phyloP scores from a whole-genome alignment of 2,113 vertebrate species.

The Mesembrinibis cayennensis region DNA sequence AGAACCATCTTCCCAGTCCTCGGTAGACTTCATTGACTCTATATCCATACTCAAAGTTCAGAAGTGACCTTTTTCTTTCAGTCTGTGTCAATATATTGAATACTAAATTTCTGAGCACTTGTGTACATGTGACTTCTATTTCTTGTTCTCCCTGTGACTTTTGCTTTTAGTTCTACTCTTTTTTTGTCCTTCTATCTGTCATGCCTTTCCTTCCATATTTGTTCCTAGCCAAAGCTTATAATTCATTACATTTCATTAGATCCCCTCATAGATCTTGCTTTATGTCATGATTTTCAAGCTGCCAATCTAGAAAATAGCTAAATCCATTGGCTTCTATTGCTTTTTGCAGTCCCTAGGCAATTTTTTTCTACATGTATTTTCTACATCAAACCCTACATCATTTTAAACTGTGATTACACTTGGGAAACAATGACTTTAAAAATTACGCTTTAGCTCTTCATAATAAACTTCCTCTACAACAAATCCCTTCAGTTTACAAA shows the following conservation, averaged over 20 bases:
- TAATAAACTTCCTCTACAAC: background rate
- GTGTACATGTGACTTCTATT: background rate
- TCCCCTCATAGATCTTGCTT: background rate
- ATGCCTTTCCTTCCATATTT: background rate
- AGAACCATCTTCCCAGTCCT: background rate
- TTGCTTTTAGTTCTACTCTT: background rate
- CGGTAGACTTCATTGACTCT: background rate
- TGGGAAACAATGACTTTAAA: background rate
- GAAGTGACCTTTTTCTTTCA: conserved; percentile 1
- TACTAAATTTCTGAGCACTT: background rate
- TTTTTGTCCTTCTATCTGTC: background rate
- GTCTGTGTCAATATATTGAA: background rate
- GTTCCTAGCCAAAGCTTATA: background rate
- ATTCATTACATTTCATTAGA: background rate
- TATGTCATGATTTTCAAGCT: background rate
- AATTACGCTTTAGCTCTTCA: background rate
- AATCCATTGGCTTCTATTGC: background rate
- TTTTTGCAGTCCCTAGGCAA: background rate
- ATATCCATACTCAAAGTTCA: background rate
- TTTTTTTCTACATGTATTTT: background rate
- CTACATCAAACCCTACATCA: background rate
- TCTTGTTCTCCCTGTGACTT: background rate
- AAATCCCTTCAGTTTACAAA: background rate
- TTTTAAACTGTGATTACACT: background rate
- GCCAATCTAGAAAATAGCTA: background rate